Evolutionary conservation across 1,140 invertebrate species (phyloP).

Genomic region (Grapholita molesta): DNA sequence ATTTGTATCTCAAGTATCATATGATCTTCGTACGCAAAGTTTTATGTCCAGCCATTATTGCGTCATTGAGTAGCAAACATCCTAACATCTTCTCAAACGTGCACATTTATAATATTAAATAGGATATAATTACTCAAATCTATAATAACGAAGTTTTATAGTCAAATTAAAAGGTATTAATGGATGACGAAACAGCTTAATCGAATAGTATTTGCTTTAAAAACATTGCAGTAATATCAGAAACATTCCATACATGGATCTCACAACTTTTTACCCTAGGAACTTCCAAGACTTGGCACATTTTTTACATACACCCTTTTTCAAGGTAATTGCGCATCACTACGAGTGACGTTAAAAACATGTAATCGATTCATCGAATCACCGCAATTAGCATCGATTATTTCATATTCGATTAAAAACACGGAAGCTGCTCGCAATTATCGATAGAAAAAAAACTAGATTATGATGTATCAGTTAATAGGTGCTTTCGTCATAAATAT

Average conservation of each 20-base stretch:
- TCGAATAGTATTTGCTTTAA: background rate
- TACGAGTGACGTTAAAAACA: background rate
- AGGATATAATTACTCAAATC: too few relatives aligned
- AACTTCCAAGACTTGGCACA: background rate
- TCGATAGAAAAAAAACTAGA: slow-evolving; percentile 38
- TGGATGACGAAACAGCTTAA: background rate
- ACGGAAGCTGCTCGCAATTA: slow-evolving; percentile 56
- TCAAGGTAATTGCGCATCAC: background rate
- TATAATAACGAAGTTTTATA: too few relatives aligned
- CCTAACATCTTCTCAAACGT: too few relatives aligned
- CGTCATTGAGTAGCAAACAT: too few relatives aligned
- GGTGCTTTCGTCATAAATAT: slow-evolving; percentile 52
- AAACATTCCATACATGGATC: background rate
- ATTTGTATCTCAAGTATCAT: too few relatives aligned
- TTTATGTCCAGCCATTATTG: too few relatives aligned
- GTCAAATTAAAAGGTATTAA: background rate
- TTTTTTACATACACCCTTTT: background rate
- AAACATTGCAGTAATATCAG: background rate
- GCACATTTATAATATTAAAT: too few relatives aligned
- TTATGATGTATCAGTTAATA: slow-evolving; percentile 47
- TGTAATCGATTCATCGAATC: slow-evolving; percentile 46
- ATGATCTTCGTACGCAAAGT: too few relatives aligned
- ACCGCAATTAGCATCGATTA: slow-evolving; percentile 50
- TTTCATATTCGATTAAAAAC: slow-evolving; percentile 55
- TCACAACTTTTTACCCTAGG: background rate